Conservation (phyloP, 2,797 vertebrate species). For the Sparus aurata region DNA sequence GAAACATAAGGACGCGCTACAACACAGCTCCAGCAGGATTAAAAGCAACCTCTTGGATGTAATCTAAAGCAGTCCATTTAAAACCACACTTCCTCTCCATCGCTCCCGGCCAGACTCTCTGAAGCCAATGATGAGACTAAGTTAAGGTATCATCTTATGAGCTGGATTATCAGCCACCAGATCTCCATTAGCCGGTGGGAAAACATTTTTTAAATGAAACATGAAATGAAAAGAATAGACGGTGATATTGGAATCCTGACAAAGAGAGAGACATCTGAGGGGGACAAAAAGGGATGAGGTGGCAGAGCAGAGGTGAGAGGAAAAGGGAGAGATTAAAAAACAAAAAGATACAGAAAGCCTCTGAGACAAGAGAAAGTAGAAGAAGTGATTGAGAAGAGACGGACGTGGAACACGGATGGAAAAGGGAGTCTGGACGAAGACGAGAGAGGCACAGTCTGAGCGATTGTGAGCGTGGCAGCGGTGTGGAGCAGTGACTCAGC, state of each 20-base stretch:
- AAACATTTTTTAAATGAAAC: conserved; percentile 9
- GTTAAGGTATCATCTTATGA: conserved; percentile 47
- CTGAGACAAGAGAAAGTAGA: conserved; percentile 20
- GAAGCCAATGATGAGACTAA: conserved; percentile 12
- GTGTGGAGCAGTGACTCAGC: conserved; percentile 59
- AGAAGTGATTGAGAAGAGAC: conserved; percentile 48
- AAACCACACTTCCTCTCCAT: conserved; percentile 32
- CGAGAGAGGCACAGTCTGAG: conserved; percentile 2
- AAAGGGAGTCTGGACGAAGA: conserved; percentile 38
- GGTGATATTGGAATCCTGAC: conserved; percentile 33
- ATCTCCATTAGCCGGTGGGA: conserved; percentile 49
- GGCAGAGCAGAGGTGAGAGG: conserved; percentile 38
- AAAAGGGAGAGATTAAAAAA: conserved; percentile 15
- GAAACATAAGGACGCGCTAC: conserved; percentile 45
- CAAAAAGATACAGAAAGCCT: conserved; percentile 29
- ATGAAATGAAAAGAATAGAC: neutral
- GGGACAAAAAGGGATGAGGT: conserved; percentile 32
- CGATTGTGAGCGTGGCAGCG: conserved; percentile 6
- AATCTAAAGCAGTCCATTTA: conserved; percentile 62
- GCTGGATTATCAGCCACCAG: conserved; percentile 50
- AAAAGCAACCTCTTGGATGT: conserved; percentile 66
- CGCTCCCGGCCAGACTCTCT: conserved; percentile 18
- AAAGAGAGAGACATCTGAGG: conserved; percentile 44
- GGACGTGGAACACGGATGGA: neutral
- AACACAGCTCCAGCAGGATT: conserved; percentile 53